phyloP scores from a whole-genome alignment of 2,888 invertebrate species.

The Bruchidius siliquastri region DNA sequence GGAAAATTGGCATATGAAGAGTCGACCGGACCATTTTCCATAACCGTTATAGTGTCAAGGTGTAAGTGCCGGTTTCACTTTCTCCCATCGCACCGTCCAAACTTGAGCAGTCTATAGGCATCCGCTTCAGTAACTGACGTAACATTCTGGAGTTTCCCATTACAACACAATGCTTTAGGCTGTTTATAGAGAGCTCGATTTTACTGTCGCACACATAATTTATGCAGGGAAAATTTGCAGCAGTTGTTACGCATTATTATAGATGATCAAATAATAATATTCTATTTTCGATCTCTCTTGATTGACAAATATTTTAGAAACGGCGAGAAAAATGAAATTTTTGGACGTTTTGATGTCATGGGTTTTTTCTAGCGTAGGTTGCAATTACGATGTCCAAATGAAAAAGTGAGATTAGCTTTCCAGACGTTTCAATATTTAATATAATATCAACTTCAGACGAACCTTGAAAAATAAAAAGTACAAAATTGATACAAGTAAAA shows the following conservation, averaged over 20 bases:
- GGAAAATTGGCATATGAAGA: neutral
- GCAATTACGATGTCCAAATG: too few relatives aligned
- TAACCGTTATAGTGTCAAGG: neutral
- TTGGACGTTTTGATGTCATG: too few relatives aligned
- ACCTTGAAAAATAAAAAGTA: too few relatives aligned
- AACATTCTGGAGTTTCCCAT: neutral
- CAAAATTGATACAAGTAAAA: too few relatives aligned
- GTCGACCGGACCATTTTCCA: neutral
- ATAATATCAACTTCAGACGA: too few relatives aligned
- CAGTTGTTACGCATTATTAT: neutral
- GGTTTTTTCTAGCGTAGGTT: too few relatives aligned
- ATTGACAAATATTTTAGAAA: too few relatives aligned
- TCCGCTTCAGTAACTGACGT: neutral
- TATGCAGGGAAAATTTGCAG: neutral
- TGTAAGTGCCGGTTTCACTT: neutral
- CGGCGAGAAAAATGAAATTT: too few relatives aligned
- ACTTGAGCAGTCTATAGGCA: neutral
- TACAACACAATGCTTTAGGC: neutral
- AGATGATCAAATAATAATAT: neutral
- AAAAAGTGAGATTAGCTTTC: too few relatives aligned
- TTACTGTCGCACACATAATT: neutral
- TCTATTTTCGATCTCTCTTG: too few relatives aligned
- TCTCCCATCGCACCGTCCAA: neutral
- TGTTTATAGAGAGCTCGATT: neutral
- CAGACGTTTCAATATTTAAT: too few relatives aligned